Evolutionary conservation across 2,113 vertebrate species (phyloP).

Genomic region (Micronycteris hirsuta): DNA sequence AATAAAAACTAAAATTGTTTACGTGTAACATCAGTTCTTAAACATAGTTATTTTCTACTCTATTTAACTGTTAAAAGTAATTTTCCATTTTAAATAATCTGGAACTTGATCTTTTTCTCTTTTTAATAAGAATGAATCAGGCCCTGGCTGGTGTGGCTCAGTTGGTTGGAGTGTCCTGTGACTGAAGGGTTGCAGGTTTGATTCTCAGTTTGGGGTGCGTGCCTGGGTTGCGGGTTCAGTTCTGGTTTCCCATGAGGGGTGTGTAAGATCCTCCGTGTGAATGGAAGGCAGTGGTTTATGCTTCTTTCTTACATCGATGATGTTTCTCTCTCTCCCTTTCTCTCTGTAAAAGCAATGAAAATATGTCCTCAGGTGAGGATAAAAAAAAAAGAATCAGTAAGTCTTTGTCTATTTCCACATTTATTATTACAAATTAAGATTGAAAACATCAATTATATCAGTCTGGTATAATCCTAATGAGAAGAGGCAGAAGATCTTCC

Average conservation of each 20-base stretch:
- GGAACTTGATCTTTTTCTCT: constrained; percentile 6
- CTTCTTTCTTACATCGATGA: no score
- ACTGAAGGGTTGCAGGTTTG: no score
- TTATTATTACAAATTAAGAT: constrained; percentile 13
- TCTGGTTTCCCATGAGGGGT: no score
- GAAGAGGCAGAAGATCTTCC: not conserved
- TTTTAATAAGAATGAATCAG: constrained; percentile 35
- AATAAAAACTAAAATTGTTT: not conserved
- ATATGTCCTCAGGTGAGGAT: no score
- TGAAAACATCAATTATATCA: not conserved
- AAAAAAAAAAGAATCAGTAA: not conserved
- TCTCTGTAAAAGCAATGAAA: no score
- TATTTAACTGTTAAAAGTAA: not conserved
- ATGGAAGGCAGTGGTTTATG: no score
- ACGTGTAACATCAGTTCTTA: not conserved
- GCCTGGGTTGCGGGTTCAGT: no score
- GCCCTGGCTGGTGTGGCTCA: no score
- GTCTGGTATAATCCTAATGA: not conserved
- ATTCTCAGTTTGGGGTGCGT: no score
- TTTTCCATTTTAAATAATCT: constrained; percentile 26
- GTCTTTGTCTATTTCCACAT: not conserved
- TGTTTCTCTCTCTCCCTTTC: no score
- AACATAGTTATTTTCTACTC: not conserved
- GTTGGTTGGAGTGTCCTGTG: no score
- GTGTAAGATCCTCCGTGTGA: no score